These are phyloP conservation scores for Speoplatyrhinus poulsoni DNA, from an alignment of 2,113 vertebrate species.

Conservation along the genomic window DNA sequence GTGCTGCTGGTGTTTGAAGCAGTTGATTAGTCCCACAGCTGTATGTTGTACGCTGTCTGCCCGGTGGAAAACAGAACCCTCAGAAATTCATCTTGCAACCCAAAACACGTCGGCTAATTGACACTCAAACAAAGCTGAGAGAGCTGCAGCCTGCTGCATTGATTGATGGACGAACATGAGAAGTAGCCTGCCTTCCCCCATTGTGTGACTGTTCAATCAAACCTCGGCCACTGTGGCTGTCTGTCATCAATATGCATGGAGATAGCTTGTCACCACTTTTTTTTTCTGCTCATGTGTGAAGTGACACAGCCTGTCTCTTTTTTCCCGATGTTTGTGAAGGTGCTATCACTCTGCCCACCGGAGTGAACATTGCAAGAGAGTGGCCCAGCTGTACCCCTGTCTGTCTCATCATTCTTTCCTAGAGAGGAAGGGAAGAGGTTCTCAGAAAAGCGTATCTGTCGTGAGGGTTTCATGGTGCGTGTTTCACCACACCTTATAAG, in stretches of 20 bases:
- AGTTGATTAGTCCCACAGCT: constrained; percentile 54
- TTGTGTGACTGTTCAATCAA: constrained; percentile 77
- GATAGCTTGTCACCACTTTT: constrained; percentile 67
- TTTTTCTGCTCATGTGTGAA: constrained; percentile 52
- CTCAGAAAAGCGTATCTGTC: constrained; percentile 10
- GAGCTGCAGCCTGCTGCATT: constrained; percentile 60
- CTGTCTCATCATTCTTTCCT: constrained; percentile 34
- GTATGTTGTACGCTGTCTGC: constrained; percentile 32
- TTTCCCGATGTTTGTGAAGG: constrained; percentile 65
- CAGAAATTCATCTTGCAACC: constrained; percentile 60
- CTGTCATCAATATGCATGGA: constrained; percentile 75
- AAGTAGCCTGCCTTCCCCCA: constrained; percentile 74
- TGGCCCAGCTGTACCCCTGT: constrained; percentile 32
- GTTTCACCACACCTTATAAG: neutral
- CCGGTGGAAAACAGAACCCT: constrained; percentile 42
- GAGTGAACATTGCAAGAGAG: constrained; percentile 42
- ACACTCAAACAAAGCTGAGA: constrained; percentile 67
- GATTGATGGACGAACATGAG: constrained; percentile 78
- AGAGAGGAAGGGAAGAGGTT: constrained; percentile 25
- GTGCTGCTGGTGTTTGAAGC: constrained; percentile 27
- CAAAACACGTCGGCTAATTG: constrained; percentile 68
- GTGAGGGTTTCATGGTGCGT: constrained; percentile 15
- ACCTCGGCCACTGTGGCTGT: constrained; percentile 56
- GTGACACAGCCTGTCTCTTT: constrained; percentile 62
- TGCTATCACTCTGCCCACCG: constrained; percentile 59